phyloP scores from a whole-genome alignment of 30 jellyfish, hydroid and myxozoan genomes.

The Pseudorhiza aurosa region DNA sequence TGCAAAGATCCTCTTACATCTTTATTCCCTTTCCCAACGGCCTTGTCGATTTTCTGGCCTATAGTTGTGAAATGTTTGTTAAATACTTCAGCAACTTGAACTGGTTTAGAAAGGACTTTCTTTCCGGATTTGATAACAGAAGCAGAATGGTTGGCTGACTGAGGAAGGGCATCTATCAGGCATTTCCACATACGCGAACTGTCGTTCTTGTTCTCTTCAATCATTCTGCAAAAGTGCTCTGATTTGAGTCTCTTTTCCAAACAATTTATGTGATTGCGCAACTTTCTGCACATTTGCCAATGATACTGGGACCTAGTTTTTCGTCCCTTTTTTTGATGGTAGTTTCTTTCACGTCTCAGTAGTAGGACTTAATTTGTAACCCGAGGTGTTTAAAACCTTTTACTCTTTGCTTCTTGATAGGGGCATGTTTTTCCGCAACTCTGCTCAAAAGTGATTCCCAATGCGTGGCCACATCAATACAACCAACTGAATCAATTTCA shows the following conservation, averaged over 20 bases:
- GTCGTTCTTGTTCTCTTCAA: conserved; percentile 63
- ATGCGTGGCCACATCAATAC: conserved; percentile 71
- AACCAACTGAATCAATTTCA: conserved; percentile 63
- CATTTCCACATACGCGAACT: conserved; percentile 68
- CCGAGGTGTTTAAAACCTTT: conserved; percentile 69
- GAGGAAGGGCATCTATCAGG: conserved; percentile 64
- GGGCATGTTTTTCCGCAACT: conserved; percentile 82
- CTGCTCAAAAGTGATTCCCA: conserved; percentile 75
- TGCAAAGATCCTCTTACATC: conserved; percentile 49
- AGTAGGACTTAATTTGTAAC: conserved; percentile 56
- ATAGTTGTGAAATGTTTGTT: conserved; percentile 40
- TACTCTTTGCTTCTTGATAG: conserved; percentile 64
- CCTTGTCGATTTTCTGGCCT: conserved; percentile 67
- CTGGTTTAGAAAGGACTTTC: conserved; percentile 49
- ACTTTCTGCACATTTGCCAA: conserved; percentile 77
- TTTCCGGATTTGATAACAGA: conserved; percentile 51
- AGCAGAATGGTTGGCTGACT: conserved; percentile 54
- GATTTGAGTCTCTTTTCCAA: conserved; percentile 63
- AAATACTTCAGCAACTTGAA: conserved; percentile 51
- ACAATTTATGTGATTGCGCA: conserved; percentile 69
- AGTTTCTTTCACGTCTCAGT: conserved; percentile 80
- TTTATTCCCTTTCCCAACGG: conserved; percentile 66
- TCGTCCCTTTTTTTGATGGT: conserved; percentile 79
- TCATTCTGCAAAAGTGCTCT: conserved; percentile 66
- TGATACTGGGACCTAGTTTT: conserved; percentile 70